Conservation (phyloP, 1,140 invertebrate species). For the Pogonomyrmex californicus region DNA sequence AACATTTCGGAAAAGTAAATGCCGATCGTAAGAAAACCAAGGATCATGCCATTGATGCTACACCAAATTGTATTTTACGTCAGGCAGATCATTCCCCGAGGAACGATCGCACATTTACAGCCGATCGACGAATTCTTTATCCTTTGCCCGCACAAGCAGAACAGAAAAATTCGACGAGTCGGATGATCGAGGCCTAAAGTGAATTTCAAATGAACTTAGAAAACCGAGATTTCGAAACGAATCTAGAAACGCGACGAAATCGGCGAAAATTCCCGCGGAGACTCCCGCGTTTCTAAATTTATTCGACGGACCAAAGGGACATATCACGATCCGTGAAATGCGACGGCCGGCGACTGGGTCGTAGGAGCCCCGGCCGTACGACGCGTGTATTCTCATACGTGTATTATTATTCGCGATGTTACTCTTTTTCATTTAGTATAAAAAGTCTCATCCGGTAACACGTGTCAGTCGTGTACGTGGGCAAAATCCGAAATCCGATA, state of each 20-base stretch:
- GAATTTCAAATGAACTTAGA: conserved; percentile 13
- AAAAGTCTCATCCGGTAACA: conserved; percentile 71
- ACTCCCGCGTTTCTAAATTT: conserved; percentile 6
- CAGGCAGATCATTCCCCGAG: conserved; percentile 28
- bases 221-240: neutral
- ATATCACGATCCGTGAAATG: conserved; percentile 53
- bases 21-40: conserved; percentile 37
- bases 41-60: conserved; percentile 23
- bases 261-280: neutral
- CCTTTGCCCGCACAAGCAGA: neutral
- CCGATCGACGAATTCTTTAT: neutral
- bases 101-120: conserved; percentile 3
- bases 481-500: conserved; percentile 77
- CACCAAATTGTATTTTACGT: conserved; percentile 37
- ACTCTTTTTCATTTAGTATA: conserved; percentile 68
- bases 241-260: conserved; percentile 6
- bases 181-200: neutral
- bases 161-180: neutral
- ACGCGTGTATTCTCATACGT: conserved; percentile 79
- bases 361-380: conserved; percentile 62
- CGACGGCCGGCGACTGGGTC: conserved; percentile 18
- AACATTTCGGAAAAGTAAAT: neutral
- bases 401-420: conserved; percentile 80
- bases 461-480: conserved; percentile 63
- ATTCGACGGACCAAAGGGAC: conserved; percentile 38